Evolutionary conservation across 2,888 invertebrate genomes (phyloP), one percentile per base, ranked within the genome.

Genomic region (Chymomyza amoena): DNA sequence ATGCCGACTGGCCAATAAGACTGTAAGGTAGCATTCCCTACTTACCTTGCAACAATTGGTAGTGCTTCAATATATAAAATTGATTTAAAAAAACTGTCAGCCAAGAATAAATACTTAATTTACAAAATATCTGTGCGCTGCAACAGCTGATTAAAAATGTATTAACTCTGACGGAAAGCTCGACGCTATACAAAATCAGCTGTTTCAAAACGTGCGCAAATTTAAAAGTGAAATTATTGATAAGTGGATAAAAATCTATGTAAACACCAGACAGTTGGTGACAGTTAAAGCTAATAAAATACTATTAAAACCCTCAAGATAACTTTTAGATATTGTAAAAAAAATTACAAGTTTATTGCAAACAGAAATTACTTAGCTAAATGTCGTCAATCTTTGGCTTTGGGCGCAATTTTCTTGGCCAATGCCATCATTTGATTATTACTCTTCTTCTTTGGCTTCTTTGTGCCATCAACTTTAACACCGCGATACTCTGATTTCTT

Each of bases 341-440:
- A 10, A 13, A 45, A 13, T 13, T 45, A 45, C 10, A 45, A 45
- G 39, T 45, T 45, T 45, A 45, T 45, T 45, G 39, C 39, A 45
- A 36, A 36, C 36, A 36, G 36, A 36, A 36, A 13, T 45, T 45
- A 2, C 6, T 9, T 13, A 45, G 13, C 39, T 13, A 28, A 57
- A 45, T 65, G 15, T 2, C 25, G 20, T 36, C 10, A 64, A 13
- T 81, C 39, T 39, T 73, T 61, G 0, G 60, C 36, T 56, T 79
- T 88, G 9, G 92, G 92, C 1, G 91, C 92, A 69, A 91, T 91
- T 82, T 91, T 91, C 66, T 89, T 90, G 4, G 90, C 91, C 68
- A 91, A 68, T 6, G 82, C 77, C 18, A 81, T 79, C 75, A 89
- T 75, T 62, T 86, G 77, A 45, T 73, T 80, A n/a, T 86, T 88